These are phyloP conservation scores for Apus apus DNA, from an alignment of 2,113 vertebrate genomes.

Conservation along the genomic window DNA sequence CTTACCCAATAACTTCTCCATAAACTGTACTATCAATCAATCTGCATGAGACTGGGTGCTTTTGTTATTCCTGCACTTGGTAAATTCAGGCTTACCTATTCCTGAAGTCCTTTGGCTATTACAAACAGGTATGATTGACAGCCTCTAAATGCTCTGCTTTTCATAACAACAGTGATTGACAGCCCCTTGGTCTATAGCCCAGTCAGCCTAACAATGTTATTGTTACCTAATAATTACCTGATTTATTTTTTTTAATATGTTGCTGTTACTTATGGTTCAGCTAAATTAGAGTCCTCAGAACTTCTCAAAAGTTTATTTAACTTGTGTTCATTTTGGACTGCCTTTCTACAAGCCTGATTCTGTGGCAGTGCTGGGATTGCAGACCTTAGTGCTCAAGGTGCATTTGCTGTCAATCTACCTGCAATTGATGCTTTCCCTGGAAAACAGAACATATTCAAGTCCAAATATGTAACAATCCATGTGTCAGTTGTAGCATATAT, in stretches of 20 bases:
- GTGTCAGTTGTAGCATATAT: neutral
- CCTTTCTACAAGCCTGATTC: neutral
- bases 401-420: neutral
- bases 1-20: neutral
- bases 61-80: constrained; percentile 38
- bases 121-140: constrained; percentile 52
- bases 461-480: neutral
- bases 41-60: neutral
- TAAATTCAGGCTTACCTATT: neutral
- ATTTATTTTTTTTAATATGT: neutral
- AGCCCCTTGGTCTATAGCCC: constrained; percentile 13
- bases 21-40: neutral
- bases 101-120: neutral
- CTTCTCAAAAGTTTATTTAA: neutral
- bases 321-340: neutral
- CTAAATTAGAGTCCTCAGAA: neutral
- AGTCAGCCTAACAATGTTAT: constrained; percentile 29
- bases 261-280: neutral
- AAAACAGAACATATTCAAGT: neutral
- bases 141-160: constrained; percentile 22
- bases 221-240: constrained; percentile 53
- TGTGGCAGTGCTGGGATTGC: neutral
- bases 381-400: neutral
- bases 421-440: neutral
- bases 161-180: constrained; percentile 38